Evolutionary conservation across 2,113 vertebrate genomes (phyloP).

Genomic region (Thunnus thynnus): DNA sequence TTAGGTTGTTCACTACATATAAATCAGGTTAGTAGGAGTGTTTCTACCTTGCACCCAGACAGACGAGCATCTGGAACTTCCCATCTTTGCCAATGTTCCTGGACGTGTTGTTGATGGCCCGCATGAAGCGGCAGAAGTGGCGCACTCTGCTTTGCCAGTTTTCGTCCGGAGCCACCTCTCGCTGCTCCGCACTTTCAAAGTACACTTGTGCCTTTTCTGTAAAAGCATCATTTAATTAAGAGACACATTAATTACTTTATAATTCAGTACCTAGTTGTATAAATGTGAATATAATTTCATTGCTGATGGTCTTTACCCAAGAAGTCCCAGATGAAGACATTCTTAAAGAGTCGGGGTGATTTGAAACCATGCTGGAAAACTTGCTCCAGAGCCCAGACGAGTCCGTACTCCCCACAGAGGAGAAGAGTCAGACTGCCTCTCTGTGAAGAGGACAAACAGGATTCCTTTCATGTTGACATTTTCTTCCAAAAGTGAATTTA

Average conservation of each 20-base stretch:
- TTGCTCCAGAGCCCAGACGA: conserved; percentile 97
- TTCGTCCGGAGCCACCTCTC: conserved; percentile 90
- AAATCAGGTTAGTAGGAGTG: not conserved
- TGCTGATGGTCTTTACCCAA: conserved; percentile 84
- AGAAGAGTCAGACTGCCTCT: conserved; percentile 95
- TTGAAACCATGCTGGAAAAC: conserved; percentile 99
- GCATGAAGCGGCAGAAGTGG: conserved; percentile 95
- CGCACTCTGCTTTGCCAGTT: conserved; percentile 95
- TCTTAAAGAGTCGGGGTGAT: conserved; percentile 97
- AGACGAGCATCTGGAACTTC: conserved; percentile 99
- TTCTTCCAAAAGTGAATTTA: not conserved
- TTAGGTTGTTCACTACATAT: not conserved
- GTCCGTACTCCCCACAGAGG: conserved; percentile 96
- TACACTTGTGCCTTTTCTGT: conserved; percentile 97
- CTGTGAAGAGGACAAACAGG: conserved; percentile 60
- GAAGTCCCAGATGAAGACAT: conserved; percentile 99
- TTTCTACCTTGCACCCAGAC: conserved; percentile 95
- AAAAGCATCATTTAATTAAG: conserved; percentile 41
- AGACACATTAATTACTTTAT: not conserved
- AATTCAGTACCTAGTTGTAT: not conserved
- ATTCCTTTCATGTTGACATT: not conserved
- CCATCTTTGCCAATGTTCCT: conserved; percentile 99
- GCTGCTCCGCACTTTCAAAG: conserved; percentile 94
- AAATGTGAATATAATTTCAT: not conserved
- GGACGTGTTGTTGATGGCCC: conserved; percentile 94